Base-by-base conservation (phyloP, 2,888 invertebrate species). In the Enoplolaimus lenunculus region DNA sequence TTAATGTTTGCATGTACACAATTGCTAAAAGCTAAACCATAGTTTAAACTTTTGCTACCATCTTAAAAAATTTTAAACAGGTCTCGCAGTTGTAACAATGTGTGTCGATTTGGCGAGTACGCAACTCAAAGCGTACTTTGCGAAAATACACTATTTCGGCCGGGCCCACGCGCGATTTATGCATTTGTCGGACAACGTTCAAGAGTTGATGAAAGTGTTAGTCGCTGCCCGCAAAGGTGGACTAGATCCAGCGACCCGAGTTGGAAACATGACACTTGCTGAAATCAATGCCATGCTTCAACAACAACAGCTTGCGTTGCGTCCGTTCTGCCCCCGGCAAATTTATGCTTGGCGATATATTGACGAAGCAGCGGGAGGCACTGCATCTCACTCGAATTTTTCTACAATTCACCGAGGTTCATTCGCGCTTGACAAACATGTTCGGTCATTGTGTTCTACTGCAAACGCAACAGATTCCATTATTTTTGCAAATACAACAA, bases 91-190 rank as follows among this genome's bases (percentile, higher is more conserved):
- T 33, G 79, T 79, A 26, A 79, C 79, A 33, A 80, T 80, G 80
- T 80, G 80, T 71, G 80, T 80, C 33, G 80, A 80, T 73, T 73
- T 80, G 67, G 80, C 80, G n/a, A 78, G 78, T 21, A 80, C 79
- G 1, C 80, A 80, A 73, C 74, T 80, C 68, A 80, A 80, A 73
- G 78, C 78, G 28, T 80, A 80, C 72, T 80, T 80, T 75, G 78
- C 79, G 16, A 73, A 78, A 66, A 79, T 80, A 66, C 80, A 80
- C 74, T 80, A 80, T 72, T 80, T 80, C 69, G 80, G 80, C 28
- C 71, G 79, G 57, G 80, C 80, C 26, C 21, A 26, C 31, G 0
- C 1, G 62, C 73, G 31, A 60, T 80, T 80, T 74, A 73, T 80
- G 31, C 79, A 80, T 71, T n/a, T n/a, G n/a, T n/a, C n/a, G n/a